phyloP scores from a whole-genome alignment of 2,888 invertebrate genomes.

The Tetragnatha montana region DNA sequence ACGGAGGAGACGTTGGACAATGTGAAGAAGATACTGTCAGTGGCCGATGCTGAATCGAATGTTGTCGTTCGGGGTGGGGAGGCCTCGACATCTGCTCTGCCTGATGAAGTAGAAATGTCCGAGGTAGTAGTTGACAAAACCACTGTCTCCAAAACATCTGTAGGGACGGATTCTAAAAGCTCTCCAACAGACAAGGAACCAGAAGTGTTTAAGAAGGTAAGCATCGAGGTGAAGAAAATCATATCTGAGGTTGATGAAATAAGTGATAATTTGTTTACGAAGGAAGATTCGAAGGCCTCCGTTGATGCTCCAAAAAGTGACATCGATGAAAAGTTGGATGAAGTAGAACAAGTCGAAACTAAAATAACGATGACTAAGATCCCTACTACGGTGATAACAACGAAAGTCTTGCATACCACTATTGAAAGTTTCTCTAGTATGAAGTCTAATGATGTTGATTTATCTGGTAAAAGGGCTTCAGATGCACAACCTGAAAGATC shows the following conservation, averaged over 20 bases:
- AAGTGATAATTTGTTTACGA: neutral
- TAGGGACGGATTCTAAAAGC: neutral
- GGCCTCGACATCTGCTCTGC: neutral
- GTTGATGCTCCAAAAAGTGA: neutral
- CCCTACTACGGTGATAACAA: neutral
- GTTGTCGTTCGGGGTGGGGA: constrained; percentile 37
- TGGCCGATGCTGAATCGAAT: constrained; percentile 69
- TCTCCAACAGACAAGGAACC: neutral
- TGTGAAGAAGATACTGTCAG: constrained; percentile 64
- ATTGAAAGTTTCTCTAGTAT: neutral
- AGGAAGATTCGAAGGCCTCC: neutral
- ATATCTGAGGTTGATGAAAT: constrained; percentile 6
- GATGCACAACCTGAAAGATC: neutral
- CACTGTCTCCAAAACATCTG: neutral
- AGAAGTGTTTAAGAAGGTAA: constrained; percentile 1
- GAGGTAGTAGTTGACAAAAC: neutral
- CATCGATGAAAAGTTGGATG: neutral
- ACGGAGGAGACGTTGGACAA: constrained; percentile 65
- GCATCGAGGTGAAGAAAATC: neutral
- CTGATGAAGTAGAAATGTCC: constrained; percentile 9
- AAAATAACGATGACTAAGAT: neutral
- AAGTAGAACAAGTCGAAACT: neutral
- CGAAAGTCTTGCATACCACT: neutral
- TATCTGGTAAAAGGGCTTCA: neutral
- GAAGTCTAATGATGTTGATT: neutral